Conservation (phyloP, 2,113 vertebrate species). For the Eurypyga helias region DNA sequence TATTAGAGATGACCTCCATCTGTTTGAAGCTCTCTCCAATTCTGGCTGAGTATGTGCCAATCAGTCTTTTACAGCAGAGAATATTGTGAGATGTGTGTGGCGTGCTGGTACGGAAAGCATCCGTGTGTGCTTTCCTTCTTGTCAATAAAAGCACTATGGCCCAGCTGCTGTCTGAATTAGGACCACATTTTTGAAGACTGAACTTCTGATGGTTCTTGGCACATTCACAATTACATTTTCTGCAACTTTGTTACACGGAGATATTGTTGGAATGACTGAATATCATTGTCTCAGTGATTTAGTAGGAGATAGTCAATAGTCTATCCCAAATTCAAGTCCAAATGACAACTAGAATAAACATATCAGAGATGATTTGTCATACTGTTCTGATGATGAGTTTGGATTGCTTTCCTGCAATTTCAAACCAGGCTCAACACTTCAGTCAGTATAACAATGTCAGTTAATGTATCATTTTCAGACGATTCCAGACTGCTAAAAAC, state of each 20-base stretch:
- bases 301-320: background rate
- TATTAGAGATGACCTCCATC: background rate
- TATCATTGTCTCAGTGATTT: background rate
- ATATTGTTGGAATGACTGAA: background rate
- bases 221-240: background rate
- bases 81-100: accelerated
- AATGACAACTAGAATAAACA: background rate
- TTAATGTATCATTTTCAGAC: background rate
- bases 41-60: background rate
- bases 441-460: background rate
- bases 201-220: background rate
- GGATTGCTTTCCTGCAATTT: background rate
- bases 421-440: background rate
- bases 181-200: background rate
- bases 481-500: background rate
- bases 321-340: background rate
- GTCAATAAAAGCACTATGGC: background rate
- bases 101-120: background rate
- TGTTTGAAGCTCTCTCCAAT: background rate
- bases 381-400: background rate
- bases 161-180: background rate
- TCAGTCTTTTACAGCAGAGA: background rate
- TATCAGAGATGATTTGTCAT: background rate
- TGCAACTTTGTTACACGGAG: background rate
- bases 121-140: accelerated